Conservation (phyloP, 2,113 vertebrate species). For the Corythornis vintsioides region DNA sequence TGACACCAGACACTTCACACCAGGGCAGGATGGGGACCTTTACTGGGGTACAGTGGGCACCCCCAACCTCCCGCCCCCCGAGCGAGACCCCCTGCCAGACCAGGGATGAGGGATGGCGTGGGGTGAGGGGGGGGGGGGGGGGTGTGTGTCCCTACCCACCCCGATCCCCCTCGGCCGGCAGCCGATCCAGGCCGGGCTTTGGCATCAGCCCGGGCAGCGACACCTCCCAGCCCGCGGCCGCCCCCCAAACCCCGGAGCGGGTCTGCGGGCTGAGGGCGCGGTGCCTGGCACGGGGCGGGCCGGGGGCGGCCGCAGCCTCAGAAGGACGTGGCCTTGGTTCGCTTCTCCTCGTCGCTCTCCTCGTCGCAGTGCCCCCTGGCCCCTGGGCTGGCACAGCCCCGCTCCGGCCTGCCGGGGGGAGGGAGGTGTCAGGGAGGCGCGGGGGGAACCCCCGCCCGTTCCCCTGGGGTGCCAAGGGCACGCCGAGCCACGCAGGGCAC, state of each 20-base stretch:
- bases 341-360: background rate
- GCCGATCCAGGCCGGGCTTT: fast-evolving
- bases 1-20: background rate
- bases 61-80: no score
- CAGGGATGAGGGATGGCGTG: background rate
- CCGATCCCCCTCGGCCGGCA: background rate
- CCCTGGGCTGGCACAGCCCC: background rate
- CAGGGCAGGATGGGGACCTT: background rate
- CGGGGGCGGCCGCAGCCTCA: background rate
- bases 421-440: background rate
- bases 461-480: background rate
- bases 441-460: background rate
- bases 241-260: background rate
- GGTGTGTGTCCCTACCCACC: background rate
- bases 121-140: no score
- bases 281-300: background rate
- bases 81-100: no score
- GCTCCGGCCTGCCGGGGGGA: background rate
- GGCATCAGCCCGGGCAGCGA: background rate
- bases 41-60: background rate
- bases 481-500: fast-evolving
- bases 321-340: background rate
- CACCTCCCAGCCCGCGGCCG: background rate
- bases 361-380: background rate
- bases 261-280: fast-evolving